Conservation (phyloP, 2,113 vertebrate genomes). For the Ceyx margarethae region DNA sequence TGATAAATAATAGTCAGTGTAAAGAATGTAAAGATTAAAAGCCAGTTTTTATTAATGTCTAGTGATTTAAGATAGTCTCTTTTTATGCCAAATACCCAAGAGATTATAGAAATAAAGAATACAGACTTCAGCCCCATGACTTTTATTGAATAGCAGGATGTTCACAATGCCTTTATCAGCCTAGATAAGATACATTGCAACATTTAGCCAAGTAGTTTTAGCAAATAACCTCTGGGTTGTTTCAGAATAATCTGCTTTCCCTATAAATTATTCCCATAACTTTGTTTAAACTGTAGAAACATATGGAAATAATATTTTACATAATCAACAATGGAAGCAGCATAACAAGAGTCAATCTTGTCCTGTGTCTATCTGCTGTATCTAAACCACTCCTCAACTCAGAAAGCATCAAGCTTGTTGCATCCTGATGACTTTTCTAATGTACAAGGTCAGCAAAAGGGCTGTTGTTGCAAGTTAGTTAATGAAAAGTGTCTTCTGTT, state of each 20-base stretch:
- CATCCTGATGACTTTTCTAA: neutral
- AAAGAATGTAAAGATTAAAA: constrained; percentile 31
- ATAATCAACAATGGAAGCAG: neutral
- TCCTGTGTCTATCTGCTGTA: neutral
- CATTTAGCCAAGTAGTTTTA: neutral
- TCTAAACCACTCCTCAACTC: neutral
- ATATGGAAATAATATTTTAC: constrained; percentile 20
- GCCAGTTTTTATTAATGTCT: neutral
- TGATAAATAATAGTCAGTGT: neutral
- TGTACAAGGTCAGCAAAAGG: neutral
- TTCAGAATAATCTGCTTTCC: constrained; percentile 1
- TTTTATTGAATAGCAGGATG: neutral
- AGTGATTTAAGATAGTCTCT: constrained; percentile 22
- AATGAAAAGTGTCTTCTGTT: neutral
- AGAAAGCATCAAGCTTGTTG: neutral
- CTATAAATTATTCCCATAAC: neutral
- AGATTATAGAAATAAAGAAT: constrained; percentile 18
- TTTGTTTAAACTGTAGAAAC: constrained; percentile 1
- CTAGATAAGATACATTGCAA: neutral
- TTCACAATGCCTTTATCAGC: neutral
- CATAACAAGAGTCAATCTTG: neutral
- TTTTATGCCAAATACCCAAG: neutral
- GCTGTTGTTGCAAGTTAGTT: neutral
- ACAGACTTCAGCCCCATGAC: neutral
- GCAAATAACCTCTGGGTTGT: constrained; percentile 9